Conservation (phyloP, 2,797 vertebrate genomes). For the Sebastes jordani region DNA sequence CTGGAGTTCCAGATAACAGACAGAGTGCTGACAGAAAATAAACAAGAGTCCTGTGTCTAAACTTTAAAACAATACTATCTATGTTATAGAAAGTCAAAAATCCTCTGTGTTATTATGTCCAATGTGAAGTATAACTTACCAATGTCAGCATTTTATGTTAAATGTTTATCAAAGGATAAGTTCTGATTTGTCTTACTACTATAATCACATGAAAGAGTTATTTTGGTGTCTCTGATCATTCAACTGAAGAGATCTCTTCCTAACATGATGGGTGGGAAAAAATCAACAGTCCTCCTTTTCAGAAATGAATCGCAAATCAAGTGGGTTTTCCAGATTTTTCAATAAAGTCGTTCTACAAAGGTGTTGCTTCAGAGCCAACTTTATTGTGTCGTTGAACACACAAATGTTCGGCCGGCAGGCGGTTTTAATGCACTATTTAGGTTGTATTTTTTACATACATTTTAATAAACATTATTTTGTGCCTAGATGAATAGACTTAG, state of each 20-base stretch:
- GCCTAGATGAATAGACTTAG: too few species aligned
- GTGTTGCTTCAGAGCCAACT: neutral
- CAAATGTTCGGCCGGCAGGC: neutral
- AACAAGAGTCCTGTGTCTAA: slow-evolving; percentile 12
- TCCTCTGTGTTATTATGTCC: neutral
- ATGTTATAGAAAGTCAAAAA: neutral
- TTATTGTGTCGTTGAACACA: neutral
- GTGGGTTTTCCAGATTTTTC: neutral
- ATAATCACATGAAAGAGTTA: neutral
- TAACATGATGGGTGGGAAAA: neutral
- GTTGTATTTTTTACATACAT: too few species aligned
- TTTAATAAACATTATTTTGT: too few species aligned
- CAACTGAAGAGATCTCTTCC: too few species aligned
- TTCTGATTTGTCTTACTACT: neutral
- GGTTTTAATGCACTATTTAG: too few species aligned
- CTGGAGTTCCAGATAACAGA: slow-evolving; percentile 35
- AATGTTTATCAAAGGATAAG: too few species aligned
- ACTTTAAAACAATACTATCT: neutral
- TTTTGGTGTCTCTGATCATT: neutral
- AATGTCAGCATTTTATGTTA: neutral
- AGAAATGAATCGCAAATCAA: neutral
- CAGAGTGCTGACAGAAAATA: slow-evolving; percentile 43
- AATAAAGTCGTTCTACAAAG: neutral
- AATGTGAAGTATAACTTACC: neutral
- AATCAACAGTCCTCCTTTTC: neutral